Conservation (phyloP, 2,113 vertebrate species). For the Phoenicopterus ruber region DNA sequence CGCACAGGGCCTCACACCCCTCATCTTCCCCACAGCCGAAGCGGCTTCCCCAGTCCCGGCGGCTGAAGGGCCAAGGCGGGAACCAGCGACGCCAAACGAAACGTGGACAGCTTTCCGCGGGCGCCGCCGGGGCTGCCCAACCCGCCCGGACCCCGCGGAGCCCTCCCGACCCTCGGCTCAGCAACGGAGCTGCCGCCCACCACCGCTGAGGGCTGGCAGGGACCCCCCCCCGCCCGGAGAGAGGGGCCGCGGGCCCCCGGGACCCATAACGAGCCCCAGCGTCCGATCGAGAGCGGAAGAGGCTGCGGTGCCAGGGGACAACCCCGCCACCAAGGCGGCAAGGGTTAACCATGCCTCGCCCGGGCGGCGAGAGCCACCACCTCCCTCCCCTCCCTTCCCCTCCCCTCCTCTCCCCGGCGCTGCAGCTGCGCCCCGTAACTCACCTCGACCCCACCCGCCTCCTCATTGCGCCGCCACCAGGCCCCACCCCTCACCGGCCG, state of each 20-base stretch:
- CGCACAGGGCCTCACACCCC: fast-evolving
- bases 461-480: neutral
- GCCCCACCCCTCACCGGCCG: neutral
- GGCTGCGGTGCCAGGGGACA: neutral
- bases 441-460: constrained; percentile 18
- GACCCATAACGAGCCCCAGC: too few relatives aligned
- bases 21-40: fast-evolving
- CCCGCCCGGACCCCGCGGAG: neutral
- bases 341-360: neutral
- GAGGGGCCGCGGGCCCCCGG: neutral
- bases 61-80: neutral
- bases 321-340: neutral
- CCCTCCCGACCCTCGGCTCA: neutral
- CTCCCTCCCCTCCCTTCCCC: neutral
- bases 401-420: neutral
- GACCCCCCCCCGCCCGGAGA: neutral
- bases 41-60: fast-evolving
- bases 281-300: too few relatives aligned
- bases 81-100: neutral
- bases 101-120: neutral
- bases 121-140: too few relatives aligned
- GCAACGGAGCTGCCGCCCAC: neutral
- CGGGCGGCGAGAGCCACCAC: neutral
- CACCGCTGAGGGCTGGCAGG: neutral
- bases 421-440: neutral